Evolutionary conservation across 2,888 invertebrate genomes (phyloP), one percentile per base, ranked within the genome.

Genomic region (Nephrocerus scutellatus): DNA sequence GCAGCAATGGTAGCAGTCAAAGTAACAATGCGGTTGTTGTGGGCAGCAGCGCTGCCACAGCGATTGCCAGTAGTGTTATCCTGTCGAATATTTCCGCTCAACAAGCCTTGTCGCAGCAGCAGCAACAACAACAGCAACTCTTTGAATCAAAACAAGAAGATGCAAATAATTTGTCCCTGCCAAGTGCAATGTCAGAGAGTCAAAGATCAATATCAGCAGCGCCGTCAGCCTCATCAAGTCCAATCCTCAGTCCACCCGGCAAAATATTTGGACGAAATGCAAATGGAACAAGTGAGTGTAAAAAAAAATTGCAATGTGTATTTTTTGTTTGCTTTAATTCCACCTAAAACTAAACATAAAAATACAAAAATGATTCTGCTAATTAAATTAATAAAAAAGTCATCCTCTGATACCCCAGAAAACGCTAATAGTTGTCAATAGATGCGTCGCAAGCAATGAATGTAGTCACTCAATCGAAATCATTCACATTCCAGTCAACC

Each of bases 231-330:
- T 67, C 68, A 20, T 64, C 68, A n/a, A 69, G 68, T 48, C 68
- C 68, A 8, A 63, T 66, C 14, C 40, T 66, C 14, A 68, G 66
- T 55, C 68, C 69, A 30, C 63, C 63, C 24, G 66, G 66, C 32
- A 68, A 69, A 49, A 60, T 66, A 25, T 64, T 65, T 43, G 68
- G 68, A 29, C 56, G 66, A 39, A 69, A 69, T 52, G 56, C 61
- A 14, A 69, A 69, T 50, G 68, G 68, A 41, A 69, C 68, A 60
- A 60, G 68, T 69, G 49, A 68, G 68, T 65, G 26, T 2, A 30
- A 39, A n/a, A n/a, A n/a, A n/a, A n/a, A n/a, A n/a, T n/a, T n/a
- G n/a, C n/a, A n/a, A n/a, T n/a, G n/a, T n/a, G n/a, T n/a, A n/a
- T n/a, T n/a, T n/a, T n/a, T n/a, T n/a, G n/a, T n/a, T n/a, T n/a